A percentile compares a stretch with the other conserved stretches of the same genome.
phyloP scores from a whole-genome alignment of 2,797 vertebrate genomes.

The Echeneis naucrates region DNA sequence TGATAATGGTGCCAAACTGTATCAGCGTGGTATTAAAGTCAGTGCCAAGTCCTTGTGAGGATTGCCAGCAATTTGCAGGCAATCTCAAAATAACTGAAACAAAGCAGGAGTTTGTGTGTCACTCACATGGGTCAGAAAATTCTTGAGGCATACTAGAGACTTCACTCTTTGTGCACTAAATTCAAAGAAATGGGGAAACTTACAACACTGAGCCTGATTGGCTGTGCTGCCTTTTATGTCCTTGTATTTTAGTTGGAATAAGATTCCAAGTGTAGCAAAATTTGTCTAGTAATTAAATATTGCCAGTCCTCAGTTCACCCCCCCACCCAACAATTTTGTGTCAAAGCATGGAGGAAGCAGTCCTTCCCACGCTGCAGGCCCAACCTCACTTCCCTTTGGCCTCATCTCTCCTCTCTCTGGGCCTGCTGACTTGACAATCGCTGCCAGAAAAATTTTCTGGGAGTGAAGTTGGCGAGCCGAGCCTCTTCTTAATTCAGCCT shows the following conservation, averaged over 20 bases:
- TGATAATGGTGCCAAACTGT: conserved; percentile 49
- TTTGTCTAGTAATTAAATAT: conserved; percentile 23
- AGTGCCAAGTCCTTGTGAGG: conserved; percentile 39
- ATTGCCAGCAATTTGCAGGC: conserved; percentile 39
- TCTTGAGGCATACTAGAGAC: background rate
- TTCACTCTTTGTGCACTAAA: background rate
- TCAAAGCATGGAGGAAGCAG: conserved; percentile 30
- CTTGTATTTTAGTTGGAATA: background rate
- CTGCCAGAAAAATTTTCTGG: conserved; percentile 50
- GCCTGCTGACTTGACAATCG: conserved; percentile 20
- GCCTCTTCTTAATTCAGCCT: conserved; percentile 37
- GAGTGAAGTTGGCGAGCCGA: conserved; percentile 42
- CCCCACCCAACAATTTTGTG: background rate
- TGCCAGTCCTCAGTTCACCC: conserved; percentile 9
- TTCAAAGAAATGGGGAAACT: background rate
- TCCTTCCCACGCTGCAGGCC: conserved; percentile 57
- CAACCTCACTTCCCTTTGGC: conserved; percentile 42
- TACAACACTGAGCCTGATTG: background rate
- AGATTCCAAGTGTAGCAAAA: background rate
- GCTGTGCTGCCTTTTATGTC: background rate
- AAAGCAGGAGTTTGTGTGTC: background rate
- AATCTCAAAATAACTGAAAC: conserved; percentile 14
- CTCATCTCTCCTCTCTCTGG: conserved; percentile 36
- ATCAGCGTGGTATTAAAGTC: conserved; percentile 38
- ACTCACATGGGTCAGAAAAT: background rate